phyloP scores from a whole-genome alignment of 37 sponge, comb jelly and placozoan genomes.

The Hormiphora californensis region DNA sequence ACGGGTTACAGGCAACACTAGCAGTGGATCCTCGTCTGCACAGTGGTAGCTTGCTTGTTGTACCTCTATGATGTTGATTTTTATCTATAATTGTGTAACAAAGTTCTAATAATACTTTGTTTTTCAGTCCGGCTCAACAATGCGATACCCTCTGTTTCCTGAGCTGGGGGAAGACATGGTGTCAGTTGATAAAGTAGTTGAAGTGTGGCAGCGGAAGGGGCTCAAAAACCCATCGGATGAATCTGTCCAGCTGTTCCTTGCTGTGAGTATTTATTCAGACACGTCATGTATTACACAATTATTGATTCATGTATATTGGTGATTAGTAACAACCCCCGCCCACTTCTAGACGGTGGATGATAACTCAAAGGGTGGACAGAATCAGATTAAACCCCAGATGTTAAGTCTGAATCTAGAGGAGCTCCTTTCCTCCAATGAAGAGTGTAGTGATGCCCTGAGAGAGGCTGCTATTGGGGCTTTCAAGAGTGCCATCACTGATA shows the following conservation, averaged over 20 bases:
- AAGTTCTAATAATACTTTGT: no score
- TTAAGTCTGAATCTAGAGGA: background rate
- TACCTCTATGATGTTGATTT: no score
- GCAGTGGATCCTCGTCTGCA: no score
- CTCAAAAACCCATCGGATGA: background rate
- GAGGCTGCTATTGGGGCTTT: constrained; percentile 16
- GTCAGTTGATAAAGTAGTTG: background rate
- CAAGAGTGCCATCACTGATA: background rate
- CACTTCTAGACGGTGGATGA: background rate
- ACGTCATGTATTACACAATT: background rate
- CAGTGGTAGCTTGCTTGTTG: no score
- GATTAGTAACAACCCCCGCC: background rate
- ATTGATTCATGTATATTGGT: background rate
- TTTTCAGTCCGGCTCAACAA: no score
- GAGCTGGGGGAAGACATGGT: background rate
- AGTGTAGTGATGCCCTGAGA: background rate
- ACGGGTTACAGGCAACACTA: no score
- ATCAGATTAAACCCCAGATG: constrained; percentile 24
- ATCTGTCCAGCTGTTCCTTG: background rate
- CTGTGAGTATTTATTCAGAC: background rate
- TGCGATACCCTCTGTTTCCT: constrained; percentile 20
- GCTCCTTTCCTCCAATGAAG: background rate
- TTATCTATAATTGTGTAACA: no score
- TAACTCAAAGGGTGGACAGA: no score
- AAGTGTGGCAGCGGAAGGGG: constrained; percentile 19